Evolutionary conservation across 2,888 invertebrate genomes (phyloP).

Genomic region (Lepidochrysops patricia): DNA sequence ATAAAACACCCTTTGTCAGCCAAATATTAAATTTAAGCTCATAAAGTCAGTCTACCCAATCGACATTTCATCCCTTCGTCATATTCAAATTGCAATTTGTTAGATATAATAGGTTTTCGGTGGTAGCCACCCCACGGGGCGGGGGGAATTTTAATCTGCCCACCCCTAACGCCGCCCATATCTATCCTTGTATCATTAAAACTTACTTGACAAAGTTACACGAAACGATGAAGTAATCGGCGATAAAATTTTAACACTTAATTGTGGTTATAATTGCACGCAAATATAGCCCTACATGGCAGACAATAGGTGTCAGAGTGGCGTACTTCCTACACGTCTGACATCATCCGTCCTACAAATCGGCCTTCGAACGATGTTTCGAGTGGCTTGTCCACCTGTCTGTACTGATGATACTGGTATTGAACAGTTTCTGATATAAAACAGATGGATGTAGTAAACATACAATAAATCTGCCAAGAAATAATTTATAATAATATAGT

Average conservation of each 20-base stretch:
- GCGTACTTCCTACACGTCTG: conserved; percentile 28
- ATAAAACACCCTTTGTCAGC: not conserved
- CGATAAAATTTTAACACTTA: not conserved
- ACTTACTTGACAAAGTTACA: not conserved
- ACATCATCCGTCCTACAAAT: conserved; percentile 30
- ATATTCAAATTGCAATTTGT: conserved; percentile 2
- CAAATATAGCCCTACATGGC: not conserved
- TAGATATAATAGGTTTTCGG: not conserved
- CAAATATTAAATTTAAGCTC: not conserved
- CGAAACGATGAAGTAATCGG: not conserved
- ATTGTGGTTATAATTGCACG: not conserved
- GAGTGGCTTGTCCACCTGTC: not conserved
- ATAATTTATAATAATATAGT: too few relatives aligned
- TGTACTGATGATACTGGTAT: not conserved
- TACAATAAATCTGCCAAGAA: too few relatives aligned
- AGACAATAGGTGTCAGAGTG: not conserved
- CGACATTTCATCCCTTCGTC: not conserved
- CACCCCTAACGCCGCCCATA: not conserved
- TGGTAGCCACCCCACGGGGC: not conserved
- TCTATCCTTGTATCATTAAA: not conserved
- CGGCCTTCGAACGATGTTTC: conserved; percentile 24
- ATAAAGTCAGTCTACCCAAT: conserved; percentile 1
- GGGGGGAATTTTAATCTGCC: not conserved
- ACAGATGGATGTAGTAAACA: too few relatives aligned
- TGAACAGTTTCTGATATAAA: not conserved